Base-by-base conservation (phyloP, 2,113 vertebrate genomes). In the Steatornis caripensis region DNA sequence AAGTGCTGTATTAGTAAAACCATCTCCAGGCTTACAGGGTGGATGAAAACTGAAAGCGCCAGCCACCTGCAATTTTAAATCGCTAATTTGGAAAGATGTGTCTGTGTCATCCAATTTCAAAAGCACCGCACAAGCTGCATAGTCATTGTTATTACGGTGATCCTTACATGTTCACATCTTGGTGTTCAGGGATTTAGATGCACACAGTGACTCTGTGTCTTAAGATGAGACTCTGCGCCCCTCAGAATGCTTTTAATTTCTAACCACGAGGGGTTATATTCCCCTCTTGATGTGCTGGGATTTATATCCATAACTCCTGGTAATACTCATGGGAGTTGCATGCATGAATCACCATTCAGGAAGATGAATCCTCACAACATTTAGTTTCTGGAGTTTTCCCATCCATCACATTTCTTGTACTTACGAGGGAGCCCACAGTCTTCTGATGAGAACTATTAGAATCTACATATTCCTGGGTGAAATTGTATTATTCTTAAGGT, bases 201-300 rank as follows among this genome's bases (percentile, higher is more conserved):
- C 72, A 62, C 57, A 17, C 46, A 0, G 51, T 70, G 89, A 49
- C 86, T 94, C 93, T 30, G 60, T 90, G 82, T 66, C 91, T 95
- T 65, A 54, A 76, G 87, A 95, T 51, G 91, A 97, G 91, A 3
- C 83, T 84, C 91, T 39, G 62, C 21, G 12, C 84, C 89, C 89
- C 82, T 93, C 90, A n/a, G 89, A 93, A 97, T 45, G 75, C 66
- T 90, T 96, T 88, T 88, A 94, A 90, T 97, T 95, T 95, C 82
- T 72, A 94, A 61, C 65, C 90, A 20, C 93, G 37, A 12, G 70
- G 82, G 79, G 80, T 93, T 95, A n/a, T 66, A 64, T 43, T 81
- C 79, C 36, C 86, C 49, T 86, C 92, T 90, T 79, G 93, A 90
- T 94, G 84, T 95, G 89, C 54, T 61, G 68, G 84, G 92, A 90